Conservation (phyloP, 2,888 invertebrate genomes). For the Trimorus sp. region DNA sequence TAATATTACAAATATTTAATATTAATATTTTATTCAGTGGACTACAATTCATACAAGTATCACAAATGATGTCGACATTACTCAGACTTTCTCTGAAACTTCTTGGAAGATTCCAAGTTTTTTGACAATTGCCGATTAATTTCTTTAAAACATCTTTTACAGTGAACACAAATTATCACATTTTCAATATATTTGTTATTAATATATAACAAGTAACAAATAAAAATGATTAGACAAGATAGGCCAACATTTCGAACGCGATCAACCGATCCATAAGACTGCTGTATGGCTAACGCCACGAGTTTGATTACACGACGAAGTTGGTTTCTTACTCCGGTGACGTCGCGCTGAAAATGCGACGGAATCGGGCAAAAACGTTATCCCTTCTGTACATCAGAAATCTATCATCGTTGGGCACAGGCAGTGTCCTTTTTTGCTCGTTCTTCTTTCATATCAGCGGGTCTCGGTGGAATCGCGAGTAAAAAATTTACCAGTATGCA, state of each 20-base stretch:
- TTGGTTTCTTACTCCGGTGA: constrained; percentile 16
- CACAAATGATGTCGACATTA: no score
- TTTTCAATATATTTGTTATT: no score
- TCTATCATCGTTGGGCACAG: constrained; percentile 71
- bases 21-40: no score
- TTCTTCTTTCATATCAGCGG: constrained; percentile 28
- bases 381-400: constrained; percentile 70
- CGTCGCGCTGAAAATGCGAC: constrained; percentile 25
- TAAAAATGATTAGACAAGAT: no score
- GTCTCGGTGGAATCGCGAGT: constrained; percentile 22
- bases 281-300: not conserved
- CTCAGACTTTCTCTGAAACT: no score
- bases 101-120: no score
- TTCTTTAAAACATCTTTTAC: no score
- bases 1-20: no score
- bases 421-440: constrained; percentile 17
- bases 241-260: no score
- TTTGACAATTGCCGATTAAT: no score
- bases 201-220: not conserved
- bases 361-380: constrained; percentile 59
- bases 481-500: constrained; percentile 40
- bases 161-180: no score
- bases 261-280: not conserved
- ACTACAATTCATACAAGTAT: no score
- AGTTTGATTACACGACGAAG: constrained; percentile 10